Percentiles rank a stretch among this genome's conserved stretches.
These are phyloP conservation scores for Coreius guichenoti DNA, from an alignment of 2,797 vertebrate genomes.

Conservation along the genomic window DNA sequence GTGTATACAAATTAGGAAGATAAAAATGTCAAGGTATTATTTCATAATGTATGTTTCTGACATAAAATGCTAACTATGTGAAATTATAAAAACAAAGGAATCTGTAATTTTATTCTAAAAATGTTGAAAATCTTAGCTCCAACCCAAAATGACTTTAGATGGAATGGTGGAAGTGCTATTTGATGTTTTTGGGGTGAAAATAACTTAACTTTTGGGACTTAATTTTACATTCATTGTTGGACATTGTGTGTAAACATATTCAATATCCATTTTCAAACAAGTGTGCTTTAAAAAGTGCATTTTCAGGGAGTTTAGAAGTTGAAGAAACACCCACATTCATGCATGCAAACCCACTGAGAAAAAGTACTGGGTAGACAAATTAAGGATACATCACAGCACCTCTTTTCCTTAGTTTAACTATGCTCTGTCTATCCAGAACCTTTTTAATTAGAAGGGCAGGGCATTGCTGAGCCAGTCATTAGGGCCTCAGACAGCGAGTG, in stretches of 20 bases:
- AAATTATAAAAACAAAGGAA: background rate
- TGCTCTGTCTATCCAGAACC: conserved; percentile 1
- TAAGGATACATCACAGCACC: background rate
- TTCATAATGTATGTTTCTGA: no score
- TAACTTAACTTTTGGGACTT: no score
- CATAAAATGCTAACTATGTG: no score
- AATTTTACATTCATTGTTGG: background rate
- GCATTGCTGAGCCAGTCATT: conserved; percentile 51
- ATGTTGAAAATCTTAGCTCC: background rate
- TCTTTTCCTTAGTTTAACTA: background rate
- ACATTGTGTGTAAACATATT: background rate
- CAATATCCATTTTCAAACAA: background rate
- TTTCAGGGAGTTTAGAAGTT: background rate
- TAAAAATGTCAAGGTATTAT: no score
- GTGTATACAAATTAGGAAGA: no score
- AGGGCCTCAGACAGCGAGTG: conserved; percentile 55
- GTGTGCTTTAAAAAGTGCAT: background rate
- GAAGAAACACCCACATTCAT: background rate
- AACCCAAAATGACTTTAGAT: background rate
- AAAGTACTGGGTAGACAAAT: background rate
- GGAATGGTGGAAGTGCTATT: background rate
- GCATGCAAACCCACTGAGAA: background rate
- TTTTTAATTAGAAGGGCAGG: conserved; percentile 33
- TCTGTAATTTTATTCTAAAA: background rate
- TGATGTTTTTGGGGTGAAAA: background rate